Conservation (phyloP, 2,113 vertebrate species). For the Pavo muticus region DNA sequence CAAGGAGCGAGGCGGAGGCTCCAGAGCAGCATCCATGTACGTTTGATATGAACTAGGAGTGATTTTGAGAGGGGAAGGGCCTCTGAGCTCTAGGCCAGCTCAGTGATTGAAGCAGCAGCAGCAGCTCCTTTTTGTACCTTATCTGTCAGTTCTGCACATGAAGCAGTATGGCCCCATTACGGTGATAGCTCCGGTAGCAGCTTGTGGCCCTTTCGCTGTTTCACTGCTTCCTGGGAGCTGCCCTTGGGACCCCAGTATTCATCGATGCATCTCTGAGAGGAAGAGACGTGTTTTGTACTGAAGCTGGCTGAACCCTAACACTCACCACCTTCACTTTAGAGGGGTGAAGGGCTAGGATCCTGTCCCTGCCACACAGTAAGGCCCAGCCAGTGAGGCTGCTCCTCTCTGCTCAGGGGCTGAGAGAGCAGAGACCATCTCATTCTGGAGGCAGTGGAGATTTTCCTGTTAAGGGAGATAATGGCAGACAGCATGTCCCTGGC, state of each 20-base stretch:
- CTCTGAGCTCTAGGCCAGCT: constrained; percentile 63
- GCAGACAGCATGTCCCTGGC: not conserved
- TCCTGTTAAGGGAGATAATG: constrained; percentile 2
- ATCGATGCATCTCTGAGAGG: constrained; percentile 67
- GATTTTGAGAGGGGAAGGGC: constrained; percentile 68
- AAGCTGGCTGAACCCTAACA: constrained; percentile 44
- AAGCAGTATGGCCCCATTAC: constrained; percentile 55
- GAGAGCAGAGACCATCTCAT: not conserved
- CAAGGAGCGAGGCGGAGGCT: constrained; percentile 74
- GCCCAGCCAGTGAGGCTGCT: not conserved
- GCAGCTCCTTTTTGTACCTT: constrained; percentile 72
- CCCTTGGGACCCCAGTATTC: constrained; percentile 63
- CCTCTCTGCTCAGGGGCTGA: not conserved
- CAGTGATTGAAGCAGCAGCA: constrained; percentile 72
- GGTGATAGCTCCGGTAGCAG: constrained; percentile 62
- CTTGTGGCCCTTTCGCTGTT: constrained; percentile 68
- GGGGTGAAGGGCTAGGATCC: constrained; percentile 30
- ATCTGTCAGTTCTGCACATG: constrained; percentile 56
- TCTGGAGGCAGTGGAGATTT: constrained; percentile 38
- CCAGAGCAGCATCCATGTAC: constrained; percentile 71
- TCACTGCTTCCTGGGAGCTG: constrained; percentile 72
- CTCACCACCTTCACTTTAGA: constrained; percentile 21
- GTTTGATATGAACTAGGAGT: constrained; percentile 78
- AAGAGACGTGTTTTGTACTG: constrained; percentile 27
- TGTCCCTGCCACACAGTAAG: constrained; percentile 9